Percentiles rank a stretch among this genome's conserved stretches.
These are phyloP conservation scores for Drosophila rhopaloa DNA, from an alignment of 1,140 invertebrate species.

Conservation along the genomic window DNA sequence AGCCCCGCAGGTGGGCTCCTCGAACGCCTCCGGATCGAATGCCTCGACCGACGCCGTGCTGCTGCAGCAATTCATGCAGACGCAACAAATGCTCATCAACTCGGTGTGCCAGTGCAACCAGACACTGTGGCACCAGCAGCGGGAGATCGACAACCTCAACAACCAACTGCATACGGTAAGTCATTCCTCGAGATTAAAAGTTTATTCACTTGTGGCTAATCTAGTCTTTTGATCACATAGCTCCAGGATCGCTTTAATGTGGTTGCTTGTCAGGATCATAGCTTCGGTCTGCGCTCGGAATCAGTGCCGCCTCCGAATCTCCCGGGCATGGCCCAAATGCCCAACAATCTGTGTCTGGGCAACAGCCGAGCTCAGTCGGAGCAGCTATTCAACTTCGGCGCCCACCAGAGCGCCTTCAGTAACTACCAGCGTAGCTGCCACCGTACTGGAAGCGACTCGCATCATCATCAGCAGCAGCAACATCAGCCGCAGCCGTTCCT, in stretches of 20 bases:
- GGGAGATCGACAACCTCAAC: conserved; percentile 86
- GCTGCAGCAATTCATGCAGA: conserved; percentile 86
- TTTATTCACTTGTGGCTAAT: background rate
- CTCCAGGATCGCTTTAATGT: conserved; percentile 74
- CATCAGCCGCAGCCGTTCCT: conserved; percentile 55
- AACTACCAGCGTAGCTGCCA: conserved; percentile 76
- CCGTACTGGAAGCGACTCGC: conserved; percentile 48
- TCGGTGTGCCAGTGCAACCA: conserved; percentile 88
- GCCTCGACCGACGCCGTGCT: conserved; percentile 77
- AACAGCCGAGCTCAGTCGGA: conserved; percentile 78
- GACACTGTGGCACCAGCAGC: conserved; percentile 87
- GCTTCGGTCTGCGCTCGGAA: conserved; percentile 68
- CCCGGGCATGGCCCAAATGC: conserved; percentile 27
- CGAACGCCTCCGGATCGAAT: conserved; percentile 57
- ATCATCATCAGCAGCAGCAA: conserved; percentile 39
- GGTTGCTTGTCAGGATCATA: conserved; percentile 52
- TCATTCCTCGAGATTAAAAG: background rate
- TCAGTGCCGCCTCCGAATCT: conserved; percentile 70
- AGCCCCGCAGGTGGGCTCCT: conserved; percentile 37
- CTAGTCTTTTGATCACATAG: conserved; percentile 17
- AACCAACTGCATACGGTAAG: conserved; percentile 72
- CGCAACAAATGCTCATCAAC: conserved; percentile 87
- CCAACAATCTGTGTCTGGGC: conserved; percentile 70
- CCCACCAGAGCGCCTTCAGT: conserved; percentile 67
- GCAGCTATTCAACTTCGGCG: conserved; percentile 60